A percentile compares a stretch with the other conserved stretches of the same genome.
Evolutionary conservation across 2,888 invertebrate species (phyloP).

Genomic region (Octodonta nipae): DNA sequence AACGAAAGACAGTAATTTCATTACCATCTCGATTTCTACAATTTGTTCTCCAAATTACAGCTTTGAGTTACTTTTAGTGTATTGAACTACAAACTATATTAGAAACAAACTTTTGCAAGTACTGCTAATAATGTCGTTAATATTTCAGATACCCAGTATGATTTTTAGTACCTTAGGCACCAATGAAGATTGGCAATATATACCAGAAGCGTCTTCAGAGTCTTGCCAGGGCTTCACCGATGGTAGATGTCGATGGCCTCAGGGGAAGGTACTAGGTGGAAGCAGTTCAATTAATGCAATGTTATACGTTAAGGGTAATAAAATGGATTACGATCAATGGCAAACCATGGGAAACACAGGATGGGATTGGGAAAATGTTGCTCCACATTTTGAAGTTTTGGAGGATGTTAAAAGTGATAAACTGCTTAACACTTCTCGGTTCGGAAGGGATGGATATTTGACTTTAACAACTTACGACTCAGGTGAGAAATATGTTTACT

Average conservation of each 20-base stretch:
- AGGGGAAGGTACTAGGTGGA: conserved; percentile 51
- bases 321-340: conserved; percentile 53
- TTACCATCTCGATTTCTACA: too few relatives aligned
- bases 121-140: too few relatives aligned
- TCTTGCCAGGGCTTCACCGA: conserved; percentile 30
- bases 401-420: conserved; percentile 21
- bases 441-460: conserved; percentile 37
- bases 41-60: too few relatives aligned
- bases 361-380: conserved; percentile 43
- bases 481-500: conserved; percentile 12
- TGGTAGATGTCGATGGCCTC: conserved; percentile 39
- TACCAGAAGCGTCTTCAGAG: conserved; percentile 35
- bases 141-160: conserved; percentile 31
- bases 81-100: too few relatives aligned
- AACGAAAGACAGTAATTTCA: too few relatives aligned
- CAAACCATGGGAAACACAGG: conserved; percentile 42
- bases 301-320: conserved; percentile 51
- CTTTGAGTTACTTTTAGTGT: too few relatives aligned
- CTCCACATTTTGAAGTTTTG: conserved; percentile 35
- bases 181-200: conserved; percentile 32
- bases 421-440: conserved; percentile 25
- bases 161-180: conserved; percentile 24
- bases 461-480: conserved; percentile 33
- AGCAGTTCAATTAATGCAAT: conserved; percentile 49
- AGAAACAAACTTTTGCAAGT: too few relatives aligned